Conservation (phyloP, 1,140 invertebrate genomes). For the Drosophila tsacasi region DNA sequence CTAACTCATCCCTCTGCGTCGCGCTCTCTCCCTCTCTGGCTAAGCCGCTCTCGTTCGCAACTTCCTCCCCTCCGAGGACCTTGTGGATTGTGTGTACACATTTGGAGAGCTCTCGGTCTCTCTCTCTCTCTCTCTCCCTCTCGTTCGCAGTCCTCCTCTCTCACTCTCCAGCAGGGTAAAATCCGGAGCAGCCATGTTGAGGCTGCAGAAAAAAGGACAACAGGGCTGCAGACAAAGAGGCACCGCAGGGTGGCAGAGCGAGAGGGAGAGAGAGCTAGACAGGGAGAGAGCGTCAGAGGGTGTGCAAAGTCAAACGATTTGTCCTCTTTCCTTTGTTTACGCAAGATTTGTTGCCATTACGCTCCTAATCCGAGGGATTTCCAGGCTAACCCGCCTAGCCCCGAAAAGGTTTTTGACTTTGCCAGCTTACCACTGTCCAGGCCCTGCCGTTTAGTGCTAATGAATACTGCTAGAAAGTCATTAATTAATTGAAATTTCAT, state of each 20-base stretch:
- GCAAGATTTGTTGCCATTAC: constrained; percentile 83
- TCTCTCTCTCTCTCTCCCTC: constrained; percentile 5
- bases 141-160: background rate
- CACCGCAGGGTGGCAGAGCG: constrained; percentile 49
- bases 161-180: constrained; percentile 22
- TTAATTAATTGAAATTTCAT: constrained; percentile 77
- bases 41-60: constrained; percentile 8
- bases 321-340: constrained; percentile 76
- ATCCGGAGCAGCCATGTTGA: constrained; percentile 60
- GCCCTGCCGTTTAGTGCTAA: constrained; percentile 70
- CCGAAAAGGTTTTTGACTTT: constrained; percentile 78
- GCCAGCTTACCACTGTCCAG: constrained; percentile 46
- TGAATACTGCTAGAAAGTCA: constrained; percentile 77
- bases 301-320: constrained; percentile 59
- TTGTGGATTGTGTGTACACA: constrained; percentile 76
- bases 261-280: constrained; percentile 13
- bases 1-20: constrained; percentile 12
- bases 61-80: constrained; percentile 11
- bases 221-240: constrained; percentile 54
- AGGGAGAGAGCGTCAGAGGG: constrained; percentile 32
- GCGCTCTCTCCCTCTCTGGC: constrained; percentile 16
- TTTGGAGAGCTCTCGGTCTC: constrained; percentile 29
- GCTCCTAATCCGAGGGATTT: constrained; percentile 71
- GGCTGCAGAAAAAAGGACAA: constrained; percentile 60
- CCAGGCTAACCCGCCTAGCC: constrained; percentile 49